Conservation (phyloP, 2,797 vertebrate species). For the Taenioides sp. region DNA sequence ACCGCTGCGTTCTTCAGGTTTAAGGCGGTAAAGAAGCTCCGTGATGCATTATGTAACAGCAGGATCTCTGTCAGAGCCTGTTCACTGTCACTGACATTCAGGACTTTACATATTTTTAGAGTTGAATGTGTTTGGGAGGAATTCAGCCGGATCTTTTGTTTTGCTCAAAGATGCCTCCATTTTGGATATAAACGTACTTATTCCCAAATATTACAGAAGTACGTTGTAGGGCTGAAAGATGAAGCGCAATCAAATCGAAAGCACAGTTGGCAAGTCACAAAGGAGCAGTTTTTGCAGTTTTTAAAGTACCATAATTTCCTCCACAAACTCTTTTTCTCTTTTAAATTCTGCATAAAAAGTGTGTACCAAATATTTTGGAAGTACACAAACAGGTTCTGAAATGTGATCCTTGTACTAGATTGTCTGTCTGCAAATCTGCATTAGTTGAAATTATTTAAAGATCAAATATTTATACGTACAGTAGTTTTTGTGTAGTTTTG, state of each 20-base stretch:
- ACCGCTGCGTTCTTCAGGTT: conserved; percentile 64
- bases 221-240: no score
- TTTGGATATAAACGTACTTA: not conserved
- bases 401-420: no score
- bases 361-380: not conserved
- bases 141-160: not conserved
- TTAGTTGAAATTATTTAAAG: not conserved
- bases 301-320: no score
- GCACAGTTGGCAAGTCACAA: no score
- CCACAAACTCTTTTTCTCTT: no score
- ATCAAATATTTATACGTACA: not conserved
- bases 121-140: conserved; percentile 2
- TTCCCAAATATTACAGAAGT: not conserved
- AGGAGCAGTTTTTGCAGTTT: no score
- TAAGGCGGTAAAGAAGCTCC: conserved; percentile 52
- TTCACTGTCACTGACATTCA: conserved; percentile 48
- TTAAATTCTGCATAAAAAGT: not conserved
- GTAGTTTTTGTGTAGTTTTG: not conserved
- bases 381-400: not conserved
- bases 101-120: conserved; percentile 20
- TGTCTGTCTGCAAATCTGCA: not conserved
- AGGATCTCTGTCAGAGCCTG: conserved; percentile 54
- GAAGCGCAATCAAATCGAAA: no score
- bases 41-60: conserved; percentile 68
- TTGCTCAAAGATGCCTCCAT: not conserved